These are phyloP conservation scores for Heliopora coerulea DNA, from an alignment of 92 coral and sea anemone genomes.

Conservation along the genomic window DNA sequence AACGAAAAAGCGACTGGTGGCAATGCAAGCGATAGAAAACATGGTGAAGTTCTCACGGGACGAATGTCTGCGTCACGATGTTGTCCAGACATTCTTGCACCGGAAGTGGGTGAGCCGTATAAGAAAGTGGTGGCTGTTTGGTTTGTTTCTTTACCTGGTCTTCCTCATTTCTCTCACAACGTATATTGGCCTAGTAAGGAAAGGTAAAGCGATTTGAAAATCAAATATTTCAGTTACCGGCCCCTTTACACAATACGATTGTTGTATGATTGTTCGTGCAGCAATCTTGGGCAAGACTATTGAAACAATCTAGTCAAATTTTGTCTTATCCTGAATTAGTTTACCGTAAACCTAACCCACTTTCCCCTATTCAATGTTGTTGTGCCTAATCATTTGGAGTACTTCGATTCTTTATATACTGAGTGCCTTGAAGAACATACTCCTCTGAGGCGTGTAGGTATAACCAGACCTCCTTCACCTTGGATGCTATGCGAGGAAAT, in stretches of 20 bases:
- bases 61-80: slow-evolving; percentile 22
- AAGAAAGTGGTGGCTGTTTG: slow-evolving; percentile 1
- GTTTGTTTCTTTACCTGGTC: slow-evolving; percentile 2
- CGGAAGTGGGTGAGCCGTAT: slow-evolving; percentile 23
- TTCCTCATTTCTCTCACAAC: slow-evolving; percentile 20
- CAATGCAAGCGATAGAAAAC: slow-evolving; percentile 15
- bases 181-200: not conserved
- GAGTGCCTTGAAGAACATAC: slow-evolving; percentile 23
- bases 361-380: too few species aligned
- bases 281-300: too few species aligned
- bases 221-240: not conserved
- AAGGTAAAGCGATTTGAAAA: not conserved
- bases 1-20: not conserved
- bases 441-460: slow-evolving; percentile 13
- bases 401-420: too few species aligned
- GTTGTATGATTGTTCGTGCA: too few species aligned
- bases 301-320: too few species aligned
- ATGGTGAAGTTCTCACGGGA: slow-evolving; percentile 9
- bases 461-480: slow-evolving; percentile 39
- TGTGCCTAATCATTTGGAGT: too few species aligned
- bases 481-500: slow-evolving; percentile 24
- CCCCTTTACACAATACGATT: too few species aligned
- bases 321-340: too few species aligned
- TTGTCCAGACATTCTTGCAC: slow-evolving; percentile 4
- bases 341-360: too few species aligned